Evolutionary conservation across 2,797 vertebrate genomes (phyloP).

Genomic region (Rhyacichthys aspro): DNA sequence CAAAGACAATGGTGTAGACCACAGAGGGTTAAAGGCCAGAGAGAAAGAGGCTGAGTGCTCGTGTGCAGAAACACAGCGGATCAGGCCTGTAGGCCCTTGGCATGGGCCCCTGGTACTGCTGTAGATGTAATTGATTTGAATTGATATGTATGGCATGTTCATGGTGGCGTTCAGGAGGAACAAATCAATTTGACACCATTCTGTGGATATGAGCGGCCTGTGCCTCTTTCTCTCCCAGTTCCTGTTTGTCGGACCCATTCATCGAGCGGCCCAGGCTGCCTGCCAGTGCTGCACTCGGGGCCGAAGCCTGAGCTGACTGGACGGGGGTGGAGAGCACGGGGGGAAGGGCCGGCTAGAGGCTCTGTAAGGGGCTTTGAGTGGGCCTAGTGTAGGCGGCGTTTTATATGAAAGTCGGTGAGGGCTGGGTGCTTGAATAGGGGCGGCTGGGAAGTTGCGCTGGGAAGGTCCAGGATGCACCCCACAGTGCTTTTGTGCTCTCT

Average conservation of each 20-base stretch:
- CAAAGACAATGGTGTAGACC: not conserved
- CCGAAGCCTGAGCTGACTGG: conserved; percentile 68
- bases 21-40: conserved; percentile 21
- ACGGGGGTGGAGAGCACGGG: conserved; percentile 57
- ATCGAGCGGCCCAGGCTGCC: conserved; percentile 58
- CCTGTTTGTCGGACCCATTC: conserved; percentile 66
- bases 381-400: conserved; percentile 75
- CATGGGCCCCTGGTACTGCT: conserved; percentile 20
- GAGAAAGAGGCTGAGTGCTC: conserved; percentile 11
- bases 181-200: conserved; percentile 72
- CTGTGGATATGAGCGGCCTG: conserved; percentile 60
- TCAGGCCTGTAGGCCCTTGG: conserved; percentile 7
- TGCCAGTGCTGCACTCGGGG: conserved; percentile 69
- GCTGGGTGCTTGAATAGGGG: conserved; percentile 73
- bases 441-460: conserved; percentile 73
- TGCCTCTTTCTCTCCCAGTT: conserved; percentile 60
- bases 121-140: conserved; percentile 61
- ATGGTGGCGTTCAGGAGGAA: conserved; percentile 60
- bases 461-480: conserved; percentile 80
- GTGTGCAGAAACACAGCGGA: conserved; percentile 15
- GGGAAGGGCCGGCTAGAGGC: conserved; percentile 61
- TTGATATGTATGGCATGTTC: conserved; percentile 72
- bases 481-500: conserved; percentile 74
- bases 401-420: conserved; percentile 74
- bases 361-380: conserved; percentile 75